Evolutionary conservation across 2,888 invertebrate species (phyloP), one percentile per base, ranked within the genome.

Genomic region (Pelosia muscerda): DNA sequence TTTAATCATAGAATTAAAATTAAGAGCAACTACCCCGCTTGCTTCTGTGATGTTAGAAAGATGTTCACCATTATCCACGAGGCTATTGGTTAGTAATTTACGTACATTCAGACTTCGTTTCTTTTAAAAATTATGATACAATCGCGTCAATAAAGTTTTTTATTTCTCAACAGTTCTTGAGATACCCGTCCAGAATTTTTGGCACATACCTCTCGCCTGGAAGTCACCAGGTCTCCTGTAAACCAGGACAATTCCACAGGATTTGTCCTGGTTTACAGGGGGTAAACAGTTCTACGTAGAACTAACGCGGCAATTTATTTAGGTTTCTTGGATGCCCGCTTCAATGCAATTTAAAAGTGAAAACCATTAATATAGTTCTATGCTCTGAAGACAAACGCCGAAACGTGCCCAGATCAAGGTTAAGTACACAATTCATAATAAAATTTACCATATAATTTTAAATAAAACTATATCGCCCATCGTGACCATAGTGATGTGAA

Each of bases 361-460:
- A 63, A 34, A 62, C 22, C 2, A 58, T 42, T 8, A 42, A 38
- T 22, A 38, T n/a, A 49, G 49, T 63, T 54, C 38, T 22, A 22
- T 53, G n/a, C 22, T 11, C n/a, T 54, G 23, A 53, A 26, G 63
- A 15, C 59, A 26, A 42, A 53, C 22, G 56, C 56, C 53, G 28
- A 71, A 61, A 61, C 63, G 60, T 64, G 64, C 61, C 25, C 31
- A 42, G 1, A 67, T 53, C 60, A 61, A 66, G 69, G 61, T 65
- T 61, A 57, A 57, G 38, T 34, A 57, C 34, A 23, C 53, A 63
- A 31, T 57, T 62, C 49, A 60, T 54, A 22, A 60, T 28, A 56
- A 56, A 56, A 57, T 54, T 49, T 34, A 53, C 62, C 58, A 58
- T 69, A 65, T 65, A 65, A 56, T 49, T 60, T 61, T 53, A 42